These are phyloP conservation scores for Drosophila mercatorum DNA, from an alignment of 2,888 invertebrate species.

Conservation along the genomic window DNA sequence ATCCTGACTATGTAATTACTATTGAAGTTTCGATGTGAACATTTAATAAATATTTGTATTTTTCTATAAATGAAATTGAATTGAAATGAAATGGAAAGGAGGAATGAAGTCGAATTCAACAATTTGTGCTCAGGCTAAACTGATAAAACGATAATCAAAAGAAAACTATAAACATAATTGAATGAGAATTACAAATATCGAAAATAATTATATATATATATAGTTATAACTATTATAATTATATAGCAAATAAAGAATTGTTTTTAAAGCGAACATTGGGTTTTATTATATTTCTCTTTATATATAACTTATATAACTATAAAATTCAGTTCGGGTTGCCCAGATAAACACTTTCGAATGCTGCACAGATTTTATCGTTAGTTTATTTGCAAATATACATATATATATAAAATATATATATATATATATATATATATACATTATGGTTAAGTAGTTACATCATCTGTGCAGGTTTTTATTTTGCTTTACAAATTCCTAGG, in stretches of 20 bases:
- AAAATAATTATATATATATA: slow-evolving; percentile 9
- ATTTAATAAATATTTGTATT: slow-evolving; percentile 44
- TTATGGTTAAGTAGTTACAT: neutral
- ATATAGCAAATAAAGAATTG: slow-evolving; percentile 57
- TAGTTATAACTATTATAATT: slow-evolving; percentile 6
- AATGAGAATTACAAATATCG: slow-evolving; percentile 16
- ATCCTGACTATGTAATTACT: slow-evolving; percentile 49
- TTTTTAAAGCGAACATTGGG: slow-evolving; percentile 39
- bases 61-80: slow-evolving; percentile 11
- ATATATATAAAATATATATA: slow-evolving; percentile 2
- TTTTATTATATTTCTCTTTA: neutral
- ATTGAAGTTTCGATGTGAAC: slow-evolving; percentile 54
- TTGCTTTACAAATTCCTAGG: neutral
- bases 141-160: slow-evolving; percentile 63
- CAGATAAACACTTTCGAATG: neutral
- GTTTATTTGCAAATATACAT: neutral
- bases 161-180: slow-evolving; percentile 30
- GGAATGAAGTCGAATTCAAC: slow-evolving; percentile 17
- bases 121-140: slow-evolving; percentile 62
- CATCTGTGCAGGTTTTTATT: neutral
- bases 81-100: neutral
- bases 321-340: too few species aligned
- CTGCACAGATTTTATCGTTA: neutral
- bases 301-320: neutral
- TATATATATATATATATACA: slow-evolving; percentile 2